Evolutionary conservation across 2,888 invertebrate genomes (phyloP), one percentile per base, ranked within the genome.

Genomic region (Chymomyza caudatula): DNA sequence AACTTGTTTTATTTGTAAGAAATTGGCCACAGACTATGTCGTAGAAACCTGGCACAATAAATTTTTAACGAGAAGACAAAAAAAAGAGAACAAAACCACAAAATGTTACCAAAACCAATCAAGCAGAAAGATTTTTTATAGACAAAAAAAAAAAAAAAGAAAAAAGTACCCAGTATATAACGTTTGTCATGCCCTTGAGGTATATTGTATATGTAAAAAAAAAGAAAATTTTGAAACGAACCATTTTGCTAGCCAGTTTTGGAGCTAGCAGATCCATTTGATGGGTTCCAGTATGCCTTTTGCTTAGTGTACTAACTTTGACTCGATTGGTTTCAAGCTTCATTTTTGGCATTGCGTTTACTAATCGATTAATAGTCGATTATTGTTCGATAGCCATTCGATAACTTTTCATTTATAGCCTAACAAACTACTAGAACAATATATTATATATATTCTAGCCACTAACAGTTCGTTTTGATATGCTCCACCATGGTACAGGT

Each of bases 1-100:
- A 37, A 72, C 65, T 72, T 73, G 74, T 72, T 74, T 79, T 49
- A 77, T 82, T 79, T 77, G 73, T 75, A 71, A 52, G 44, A 69
- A 72, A 53, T 69, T 76, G 71, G 80, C 77, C 80, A 13, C 17
- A 37, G 67, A 23, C 17, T n/a, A 17, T 37, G 29, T 37, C 29
- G 8, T 20, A 20, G 17, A 51, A 51, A 51, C 51, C 51, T 51
- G 51, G 51, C 56, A 63, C 54, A 52, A 56, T 64, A 57, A 15
- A 63, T 17, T 17, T 54, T 51, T 29, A 44, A 54, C 53, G 43
- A 59, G 5, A 49, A 19, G 19, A 22, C 19, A 66, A 65, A 60
- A 58, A 53, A 58, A 20, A 70, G 63, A 60, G n/a, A n/a, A n/a
- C n/a, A 23, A 25, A 52, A 23, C 1, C 20, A 49, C n/a, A n/a